Evolutionary conservation across 2,797 vertebrate genomes (phyloP).

Genomic region (Sebastes hubbsi): DNA sequence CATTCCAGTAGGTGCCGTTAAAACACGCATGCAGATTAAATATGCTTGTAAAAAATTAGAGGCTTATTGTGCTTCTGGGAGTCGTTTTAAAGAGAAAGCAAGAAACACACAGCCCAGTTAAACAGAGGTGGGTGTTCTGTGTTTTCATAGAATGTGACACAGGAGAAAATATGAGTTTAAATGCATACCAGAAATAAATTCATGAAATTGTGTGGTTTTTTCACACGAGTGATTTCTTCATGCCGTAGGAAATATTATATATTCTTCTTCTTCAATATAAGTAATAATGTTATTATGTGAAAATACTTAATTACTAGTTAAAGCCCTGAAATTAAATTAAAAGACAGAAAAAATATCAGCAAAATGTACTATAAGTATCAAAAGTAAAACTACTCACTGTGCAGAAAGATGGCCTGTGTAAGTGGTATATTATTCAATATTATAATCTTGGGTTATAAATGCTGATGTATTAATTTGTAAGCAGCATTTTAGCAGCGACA

Average conservation of each 20-base stretch:
- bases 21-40: constrained; percentile 29
- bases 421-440: not conserved
- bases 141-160: not conserved
- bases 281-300: not conserved
- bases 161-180: constrained; percentile 5
- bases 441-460: not conserved
- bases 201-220: not conserved
- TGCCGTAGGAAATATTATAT: not conserved
- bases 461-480: not conserved
- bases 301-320: not conserved
- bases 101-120: not conserved
- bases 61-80: constrained; percentile 17
- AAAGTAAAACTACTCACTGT: not conserved
- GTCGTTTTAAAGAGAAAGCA: constrained; percentile 13
- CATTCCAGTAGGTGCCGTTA: constrained; percentile 26
- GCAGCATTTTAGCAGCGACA: not conserved
- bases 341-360: not conserved
- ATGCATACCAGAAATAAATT: constrained; percentile 8
- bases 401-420: not conserved
- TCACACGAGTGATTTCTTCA: not conserved
- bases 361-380: not conserved
- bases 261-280: not conserved
- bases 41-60: constrained; percentile 34
- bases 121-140: not conserved
- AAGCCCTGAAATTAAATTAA: not conserved